Evolutionary conservation across 1,140 invertebrate species (phyloP), one percentile per base, ranked within the genome.

Genomic region (Acyrthosiphon pisum): DNA sequence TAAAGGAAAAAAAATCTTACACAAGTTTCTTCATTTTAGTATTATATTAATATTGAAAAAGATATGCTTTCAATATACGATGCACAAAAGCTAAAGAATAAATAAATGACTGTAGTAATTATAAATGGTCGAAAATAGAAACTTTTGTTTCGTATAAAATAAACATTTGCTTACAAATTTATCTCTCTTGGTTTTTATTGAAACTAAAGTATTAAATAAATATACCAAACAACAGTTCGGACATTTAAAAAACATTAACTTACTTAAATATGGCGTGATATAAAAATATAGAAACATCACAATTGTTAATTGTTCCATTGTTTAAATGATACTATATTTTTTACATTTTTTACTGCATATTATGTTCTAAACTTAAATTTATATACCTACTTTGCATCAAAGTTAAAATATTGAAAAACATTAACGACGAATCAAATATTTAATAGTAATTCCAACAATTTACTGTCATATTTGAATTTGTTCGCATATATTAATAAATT

Each of bases 11-110:
- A 53, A 89, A 41, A 37, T 37, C 50, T 53, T 37, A n/a, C n/a
- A 53, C n/a, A 35, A 56, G 48, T 89, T 89, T 89, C 88, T 89
- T 89, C 90, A 46, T 76, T 91, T 91, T 68, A 9, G 90, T 91
- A 68, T 91, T 91, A n/a, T 90, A 90, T 60, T 14, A 68, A 68
- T 91, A 76, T 68, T 68, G 68, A 48, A 91, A 91, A 91, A 46
- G 4, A 37, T 83, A 76, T 91, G 68, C n/a, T 81, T 50, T 83
- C 44, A 11, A 83, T 84, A 91, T 14, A 44, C 23, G 23, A 60
- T 2, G 26, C 90, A 35, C 30, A 76, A 68, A 91, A 91, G 60
- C 44, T 46, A 76, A 68, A 91, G 41, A 46, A 91, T 91, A 91
- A 91, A 91, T 46, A 91, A 91, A 91, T 30, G 41, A 76, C 56